Base-by-base conservation (phyloP, 2,888 invertebrate species). In the Brachypalpus laphriformis region DNA sequence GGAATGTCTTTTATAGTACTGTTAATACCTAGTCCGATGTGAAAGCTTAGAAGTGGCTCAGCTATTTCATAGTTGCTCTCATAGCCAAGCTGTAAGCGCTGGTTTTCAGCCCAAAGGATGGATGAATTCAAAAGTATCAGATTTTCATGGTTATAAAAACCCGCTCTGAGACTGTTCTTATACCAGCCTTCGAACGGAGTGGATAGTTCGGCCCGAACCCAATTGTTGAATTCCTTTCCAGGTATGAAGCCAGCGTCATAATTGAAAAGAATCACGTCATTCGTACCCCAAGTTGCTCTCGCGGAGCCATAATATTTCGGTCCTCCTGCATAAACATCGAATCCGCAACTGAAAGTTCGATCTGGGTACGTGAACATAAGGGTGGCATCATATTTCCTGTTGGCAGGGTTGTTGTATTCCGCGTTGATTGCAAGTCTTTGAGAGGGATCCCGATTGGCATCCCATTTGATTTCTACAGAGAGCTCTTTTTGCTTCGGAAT, bases 391-490 rank as follows among this genome's bases (percentile, higher is more conserved):
- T 95, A 94, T 86, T 95, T 94, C 90, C 94, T 94, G 0, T 92
- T 91, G 0, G 93, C 93, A 72, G 94, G 93, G 88, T 93, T 94
- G 86, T 94, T 93, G 61, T 95, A 93, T 82, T 95, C 94, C 0
- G 95, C 92, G 70, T 94, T 94, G 0, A 92, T 61, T 0, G 90
- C 91, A 9, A 92, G 66, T 22, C 91, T 87, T 90, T 96, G 94
- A 56, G 95, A 94, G 0, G 97, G 97, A 92, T 97, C 96, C 6
- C 97, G 93, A 91, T 97, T 97, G 0, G 96, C 96, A 89, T 97
- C 97, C 97, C 97, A 97, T 90, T 96, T 96, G 16, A 97, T 90
- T 72, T 96, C 95, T 1, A 96, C 92, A 3, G 95, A 95, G 0
- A 95, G 92, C 25, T 95, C 94, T 89, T 96, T 96, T 65, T 94